Conservation (phyloP, 2,113 vertebrate genomes). For the human (Homo sapiens) region GRCh38 chr15:88645501-88646000, state of each 20-base stretch:
- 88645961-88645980: neutral
- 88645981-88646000: neutral
- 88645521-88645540: neutral
- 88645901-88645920: neutral
- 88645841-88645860: no score
- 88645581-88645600: neutral
- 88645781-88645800: fast-evolving
- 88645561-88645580: neutral
- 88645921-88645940: neutral
- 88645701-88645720: neutral
- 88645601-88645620: neutral
- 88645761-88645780: neutral
- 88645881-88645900: neutral
- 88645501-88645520: neutral
- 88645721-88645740: neutral
- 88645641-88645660: neutral
- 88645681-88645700: neutral
- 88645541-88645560: neutral
- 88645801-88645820: neutral
- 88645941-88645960: neutral
- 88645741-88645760: neutral
- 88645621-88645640: neutral
- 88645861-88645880: neutral
- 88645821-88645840: neutral
- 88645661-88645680: neutral